These are phyloP conservation scores for Blastomussa wellsi DNA, from an alignment of 92 coral and sea anemone species.

Conservation along the genomic window DNA sequence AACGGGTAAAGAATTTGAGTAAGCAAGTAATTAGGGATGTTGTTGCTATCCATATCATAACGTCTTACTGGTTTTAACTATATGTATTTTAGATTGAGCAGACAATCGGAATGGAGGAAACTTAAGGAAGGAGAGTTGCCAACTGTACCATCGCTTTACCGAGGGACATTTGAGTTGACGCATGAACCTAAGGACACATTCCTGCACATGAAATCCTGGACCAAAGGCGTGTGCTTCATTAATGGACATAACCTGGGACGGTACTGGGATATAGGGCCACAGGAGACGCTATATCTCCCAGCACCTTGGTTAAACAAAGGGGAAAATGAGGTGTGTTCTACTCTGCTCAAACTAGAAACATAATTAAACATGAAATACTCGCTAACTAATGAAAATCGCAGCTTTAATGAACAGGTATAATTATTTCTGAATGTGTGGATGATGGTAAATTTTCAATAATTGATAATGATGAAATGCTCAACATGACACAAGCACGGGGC, in stretches of 20 bases:
- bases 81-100: not conserved
- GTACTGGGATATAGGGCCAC: conserved; percentile 95
- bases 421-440: not conserved
- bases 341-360: too few species aligned
- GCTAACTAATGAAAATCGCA: not conserved
- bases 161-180: conserved; percentile 62
- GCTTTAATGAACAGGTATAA: not conserved
- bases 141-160: conserved; percentile 60
- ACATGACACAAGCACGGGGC: too few species aligned
- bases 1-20: conserved; percentile 56
- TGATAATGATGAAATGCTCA: too few species aligned
- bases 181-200: conserved; percentile 86
- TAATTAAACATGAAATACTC: too few species aligned
- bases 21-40: too few species aligned
- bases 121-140: conserved; percentile 10
- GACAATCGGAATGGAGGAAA: conserved; percentile 29
- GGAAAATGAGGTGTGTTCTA: conserved; percentile 67
- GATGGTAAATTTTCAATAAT: too few species aligned
- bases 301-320: conserved; percentile 87
- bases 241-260: conserved; percentile 96
- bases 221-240: conserved; percentile 86
- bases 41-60: not conserved
- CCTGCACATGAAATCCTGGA: conserved; percentile 80
- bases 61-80: not conserved
- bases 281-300: conserved; percentile 85